phyloP scores from a whole-genome alignment of 2,888 invertebrate species.

The Acleris sparsana region DNA sequence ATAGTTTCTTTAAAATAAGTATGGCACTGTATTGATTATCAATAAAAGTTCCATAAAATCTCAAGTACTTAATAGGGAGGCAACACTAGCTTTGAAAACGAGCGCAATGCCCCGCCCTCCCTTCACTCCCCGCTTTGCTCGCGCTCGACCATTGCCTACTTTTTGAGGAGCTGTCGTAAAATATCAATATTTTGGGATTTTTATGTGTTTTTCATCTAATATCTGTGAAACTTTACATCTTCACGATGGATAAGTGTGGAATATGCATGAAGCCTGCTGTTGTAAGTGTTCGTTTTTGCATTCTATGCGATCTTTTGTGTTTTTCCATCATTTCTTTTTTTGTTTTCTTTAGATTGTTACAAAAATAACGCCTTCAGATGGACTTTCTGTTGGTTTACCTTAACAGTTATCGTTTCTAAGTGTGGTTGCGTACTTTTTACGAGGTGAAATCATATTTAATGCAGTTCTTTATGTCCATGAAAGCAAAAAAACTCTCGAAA shows the following conservation, averaged over 20 bases:
- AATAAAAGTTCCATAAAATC: slow-evolving; percentile 17
- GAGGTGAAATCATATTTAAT: slow-evolving; percentile 21
- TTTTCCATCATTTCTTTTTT: slow-evolving; percentile 67
- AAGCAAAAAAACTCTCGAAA: slow-evolving; percentile 62
- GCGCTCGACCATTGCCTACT: slow-evolving; percentile 60
- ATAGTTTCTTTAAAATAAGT: not conserved
- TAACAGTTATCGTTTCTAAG: slow-evolving; percentile 41
- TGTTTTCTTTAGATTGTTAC: slow-evolving; percentile 77
- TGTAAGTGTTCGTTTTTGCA: slow-evolving; percentile 61
- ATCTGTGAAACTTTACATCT: slow-evolving; percentile 46
- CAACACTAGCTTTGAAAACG: slow-evolving; percentile 44
- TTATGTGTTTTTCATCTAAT: slow-evolving; percentile 57
- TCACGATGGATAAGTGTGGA: slow-evolving; percentile 78
- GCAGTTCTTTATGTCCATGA: slow-evolving; percentile 31
- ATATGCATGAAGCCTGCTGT: slow-evolving; percentile 74
- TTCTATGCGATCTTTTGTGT: slow-evolving; percentile 55
- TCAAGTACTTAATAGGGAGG: slow-evolving; percentile 22
- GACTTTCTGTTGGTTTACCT: slow-evolving; percentile 41
- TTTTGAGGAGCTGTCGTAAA: slow-evolving; percentile 57
- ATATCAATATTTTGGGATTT: slow-evolving; percentile 64
- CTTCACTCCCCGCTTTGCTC: slow-evolving; percentile 60
- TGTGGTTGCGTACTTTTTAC: slow-evolving; percentile 35
- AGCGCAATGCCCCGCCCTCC: slow-evolving; percentile 48
- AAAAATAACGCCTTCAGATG: slow-evolving; percentile 66
- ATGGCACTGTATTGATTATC: slow-evolving; percentile 14